A percentile compares a stretch with the other conserved stretches of the same genome.
Conservation (phyloP, 2,888 invertebrate species). For the Crossocerus cetratus region DNA sequence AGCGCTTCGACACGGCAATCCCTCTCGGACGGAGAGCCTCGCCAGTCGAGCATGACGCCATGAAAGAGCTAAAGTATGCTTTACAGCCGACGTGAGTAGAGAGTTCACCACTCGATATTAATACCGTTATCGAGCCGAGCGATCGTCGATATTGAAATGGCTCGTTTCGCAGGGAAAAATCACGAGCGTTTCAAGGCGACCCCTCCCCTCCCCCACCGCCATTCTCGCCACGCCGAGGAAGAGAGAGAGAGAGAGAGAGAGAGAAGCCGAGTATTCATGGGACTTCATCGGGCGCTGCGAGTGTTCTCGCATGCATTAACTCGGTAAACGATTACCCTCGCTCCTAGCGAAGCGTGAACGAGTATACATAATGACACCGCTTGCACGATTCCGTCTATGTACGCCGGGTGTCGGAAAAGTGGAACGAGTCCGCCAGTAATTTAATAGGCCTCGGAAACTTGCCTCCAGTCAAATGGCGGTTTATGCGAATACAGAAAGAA, state of each 20-base stretch:
- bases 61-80: too few relatives aligned
- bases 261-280: too few relatives aligned
- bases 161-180: neutral
- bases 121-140: conserved; percentile 39
- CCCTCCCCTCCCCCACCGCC: neutral
- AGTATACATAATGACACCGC: neutral
- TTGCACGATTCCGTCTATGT: too few relatives aligned
- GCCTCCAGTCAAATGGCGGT: too few relatives aligned
- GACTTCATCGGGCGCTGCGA: too few relatives aligned
- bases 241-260: too few relatives aligned
- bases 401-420: too few relatives aligned
- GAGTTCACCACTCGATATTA: conserved; percentile 4
- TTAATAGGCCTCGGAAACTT: too few relatives aligned
- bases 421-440: too few relatives aligned
- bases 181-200: neutral
- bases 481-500: too few relatives aligned
- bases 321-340: neutral
- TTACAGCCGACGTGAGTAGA: conserved; percentile 10
- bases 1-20: neutral
- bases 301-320: neutral
- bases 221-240: neutral
- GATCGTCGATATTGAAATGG: neutral
- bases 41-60: conserved; percentile 12
- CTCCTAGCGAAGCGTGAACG: neutral
- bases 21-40: too few relatives aligned